Base-by-base conservation (phyloP, 2,797 vertebrate genomes). In the Semaprochilodus insignis region DNA sequence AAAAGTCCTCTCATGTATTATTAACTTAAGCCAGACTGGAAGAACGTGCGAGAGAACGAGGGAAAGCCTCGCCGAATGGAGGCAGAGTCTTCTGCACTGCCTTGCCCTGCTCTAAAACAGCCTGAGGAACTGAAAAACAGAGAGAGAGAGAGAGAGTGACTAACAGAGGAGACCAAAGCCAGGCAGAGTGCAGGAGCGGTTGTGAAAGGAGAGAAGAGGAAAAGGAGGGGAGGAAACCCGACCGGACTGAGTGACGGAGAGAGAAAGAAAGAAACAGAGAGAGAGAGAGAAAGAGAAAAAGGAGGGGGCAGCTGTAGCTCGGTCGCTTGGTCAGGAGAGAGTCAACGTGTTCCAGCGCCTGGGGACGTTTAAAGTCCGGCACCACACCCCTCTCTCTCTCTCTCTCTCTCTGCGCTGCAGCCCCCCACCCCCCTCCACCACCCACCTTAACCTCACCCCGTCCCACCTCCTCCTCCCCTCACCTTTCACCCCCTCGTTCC, bases 1-100 rank as follows among this genome's bases (percentile, higher is more conserved):
- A 82, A 87, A 89, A 90, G 40, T 84, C 81, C 83, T 80, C 86
- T 94, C 86, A 92, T 93, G 65, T 92, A 94, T 94, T 93, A 94
- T 94, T 95, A 93, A 95, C 89, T 83, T 74, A 74, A 88, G 89
- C 86, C 17, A 84, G 91, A 83, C 10, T 80, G 74, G 27, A 27
- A 25, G 74, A 74, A 34, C 31, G 34, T 57, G 44, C 25, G 7
- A 65, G 78, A 70, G 44, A 48, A 44, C 44, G 44, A 36, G 70
- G 80, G 75, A 0, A 44, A 78, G 74, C 54, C 31, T 54, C 77
- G 62, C 75, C 70, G 77, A 14, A 17, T 55, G 34, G 69, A 81
- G 48, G 40, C 70, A 74, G 23, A 65, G 52, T 78, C 78, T 76
- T 63, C 62, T 60, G 72, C 78, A 57, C 67, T 79, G 55, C 48